Percentiles rank a stretch among this genome's conserved stretches.
Conservation (phyloP, 2,113 vertebrate genomes). For the Rhombomys opimus region DNA sequence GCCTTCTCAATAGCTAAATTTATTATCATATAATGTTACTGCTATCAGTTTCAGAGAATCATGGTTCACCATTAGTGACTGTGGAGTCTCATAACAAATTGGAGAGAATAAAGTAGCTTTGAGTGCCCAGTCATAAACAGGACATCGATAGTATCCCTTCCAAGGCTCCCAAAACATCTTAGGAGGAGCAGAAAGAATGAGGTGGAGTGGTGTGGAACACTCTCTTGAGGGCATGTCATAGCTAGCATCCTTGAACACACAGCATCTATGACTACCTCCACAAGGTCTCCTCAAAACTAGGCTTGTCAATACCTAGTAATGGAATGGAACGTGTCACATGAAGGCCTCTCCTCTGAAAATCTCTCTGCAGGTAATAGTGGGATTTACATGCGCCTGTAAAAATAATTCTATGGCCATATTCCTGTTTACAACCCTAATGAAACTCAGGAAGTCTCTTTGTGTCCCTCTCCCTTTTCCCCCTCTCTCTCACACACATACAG, state of each 20-base stretch:
- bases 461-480: background rate
- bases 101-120: background rate
- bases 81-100: too few species aligned
- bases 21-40: background rate
- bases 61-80: background rate
- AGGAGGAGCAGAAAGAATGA: background rate
- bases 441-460: background rate
- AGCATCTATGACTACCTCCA: background rate
- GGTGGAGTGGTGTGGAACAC: too few species aligned
- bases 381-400: background rate
- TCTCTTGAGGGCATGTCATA: background rate
- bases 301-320: background rate
- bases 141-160: too few species aligned
- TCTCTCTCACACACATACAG: background rate
- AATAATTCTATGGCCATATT: background rate
- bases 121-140: too few species aligned
- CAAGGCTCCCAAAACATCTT: too few species aligned
- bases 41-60: background rate
- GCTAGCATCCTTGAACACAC: too few species aligned
- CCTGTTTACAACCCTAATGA: background rate
- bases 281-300: background rate
- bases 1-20: background rate
- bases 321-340: background rate
- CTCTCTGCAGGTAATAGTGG: background rate
- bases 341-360: background rate